A percentile compares a stretch with the other conserved stretches of the same genome.
phyloP scores from a whole-genome alignment of 2,113 vertebrate species.

The Ciconia boyciana region DNA sequence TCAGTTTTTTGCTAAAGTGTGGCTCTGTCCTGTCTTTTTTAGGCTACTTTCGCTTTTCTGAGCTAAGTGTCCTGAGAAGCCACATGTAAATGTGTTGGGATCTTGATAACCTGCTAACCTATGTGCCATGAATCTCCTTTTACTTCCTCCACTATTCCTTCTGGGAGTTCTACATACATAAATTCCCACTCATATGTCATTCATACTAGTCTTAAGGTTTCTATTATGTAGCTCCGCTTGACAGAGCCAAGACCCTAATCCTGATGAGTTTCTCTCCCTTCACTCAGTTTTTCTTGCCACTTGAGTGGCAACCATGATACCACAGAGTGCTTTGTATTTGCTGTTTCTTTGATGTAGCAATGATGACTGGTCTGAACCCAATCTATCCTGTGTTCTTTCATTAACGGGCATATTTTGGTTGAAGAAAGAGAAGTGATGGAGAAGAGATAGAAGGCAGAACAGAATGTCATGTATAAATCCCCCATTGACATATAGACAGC shows the following conservation, averaged over 20 bases:
- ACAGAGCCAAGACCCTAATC: not conserved
- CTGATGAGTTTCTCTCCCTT: not conserved
- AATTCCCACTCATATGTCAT: not conserved
- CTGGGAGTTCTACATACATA: not conserved
- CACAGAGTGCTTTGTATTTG: not conserved
- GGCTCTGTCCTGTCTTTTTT: not conserved
- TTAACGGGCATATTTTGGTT: not conserved
- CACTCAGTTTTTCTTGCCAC: not conserved
- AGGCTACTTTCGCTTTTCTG: not conserved
- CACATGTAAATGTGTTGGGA: not conserved
- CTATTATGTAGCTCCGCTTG: not conserved
- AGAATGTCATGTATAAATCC: not conserved
- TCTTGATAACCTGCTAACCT: not conserved
- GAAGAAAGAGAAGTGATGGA: not conserved
- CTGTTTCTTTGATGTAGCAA: not conserved
- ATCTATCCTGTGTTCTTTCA: not conserved
- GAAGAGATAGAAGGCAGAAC: not conserved
- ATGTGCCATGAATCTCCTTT: not conserved
- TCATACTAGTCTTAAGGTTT: not conserved
- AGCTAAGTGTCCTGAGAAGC: not conserved
- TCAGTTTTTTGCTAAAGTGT: not conserved
- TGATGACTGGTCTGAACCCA: not conserved
- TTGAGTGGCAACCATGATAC: not conserved
- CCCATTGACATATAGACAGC: not conserved
- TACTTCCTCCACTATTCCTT: not conserved